A percentile compares a stretch with the other conserved stretches of the same genome.
Conservation (phyloP, 2,797 vertebrate genomes). For the Pangasius djambal region DNA sequence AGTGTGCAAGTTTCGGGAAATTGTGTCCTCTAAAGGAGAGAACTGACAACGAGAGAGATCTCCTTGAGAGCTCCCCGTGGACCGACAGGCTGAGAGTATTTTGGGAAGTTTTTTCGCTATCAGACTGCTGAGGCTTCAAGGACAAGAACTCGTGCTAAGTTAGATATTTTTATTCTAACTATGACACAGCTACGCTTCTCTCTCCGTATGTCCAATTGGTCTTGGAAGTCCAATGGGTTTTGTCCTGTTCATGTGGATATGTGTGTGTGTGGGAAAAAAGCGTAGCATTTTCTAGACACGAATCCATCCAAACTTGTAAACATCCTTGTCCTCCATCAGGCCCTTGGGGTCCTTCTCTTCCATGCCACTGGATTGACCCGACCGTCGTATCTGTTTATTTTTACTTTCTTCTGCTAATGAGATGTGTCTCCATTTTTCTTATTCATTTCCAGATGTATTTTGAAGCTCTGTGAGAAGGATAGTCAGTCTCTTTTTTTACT, state of each 20-base stretch:
- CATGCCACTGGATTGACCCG: conserved; percentile 50
- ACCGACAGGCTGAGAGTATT: conserved; percentile 30
- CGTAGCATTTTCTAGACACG: not conserved
- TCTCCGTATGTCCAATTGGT: not conserved
- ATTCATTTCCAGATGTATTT: conserved; percentile 17
- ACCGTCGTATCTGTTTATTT: conserved; percentile 35
- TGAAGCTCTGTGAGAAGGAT: not conserved
- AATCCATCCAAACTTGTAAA: not conserved
- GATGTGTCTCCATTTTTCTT: conserved; percentile 32
- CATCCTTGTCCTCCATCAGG: conserved; percentile 27
- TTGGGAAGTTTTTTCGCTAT: conserved; percentile 27
- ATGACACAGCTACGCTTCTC: not conserved
- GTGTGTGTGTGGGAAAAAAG: no score
- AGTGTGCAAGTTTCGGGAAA: conserved; percentile 32
- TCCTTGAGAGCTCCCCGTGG: conserved; percentile 37
- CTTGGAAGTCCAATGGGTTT: not conserved
- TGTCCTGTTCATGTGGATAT: not conserved
- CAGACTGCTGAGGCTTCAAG: conserved; percentile 24
- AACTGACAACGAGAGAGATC: conserved; percentile 15
- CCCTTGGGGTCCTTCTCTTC: conserved; percentile 48
- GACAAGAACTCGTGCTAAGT: conserved; percentile 11
- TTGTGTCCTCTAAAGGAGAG: conserved; percentile 31
- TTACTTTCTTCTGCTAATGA: conserved; percentile 52
- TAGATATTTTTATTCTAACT: conserved; percentile 22
- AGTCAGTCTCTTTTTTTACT: not conserved